Conservation (phyloP, 2,888 invertebrate genomes). For the Homarus gammarus region DNA sequence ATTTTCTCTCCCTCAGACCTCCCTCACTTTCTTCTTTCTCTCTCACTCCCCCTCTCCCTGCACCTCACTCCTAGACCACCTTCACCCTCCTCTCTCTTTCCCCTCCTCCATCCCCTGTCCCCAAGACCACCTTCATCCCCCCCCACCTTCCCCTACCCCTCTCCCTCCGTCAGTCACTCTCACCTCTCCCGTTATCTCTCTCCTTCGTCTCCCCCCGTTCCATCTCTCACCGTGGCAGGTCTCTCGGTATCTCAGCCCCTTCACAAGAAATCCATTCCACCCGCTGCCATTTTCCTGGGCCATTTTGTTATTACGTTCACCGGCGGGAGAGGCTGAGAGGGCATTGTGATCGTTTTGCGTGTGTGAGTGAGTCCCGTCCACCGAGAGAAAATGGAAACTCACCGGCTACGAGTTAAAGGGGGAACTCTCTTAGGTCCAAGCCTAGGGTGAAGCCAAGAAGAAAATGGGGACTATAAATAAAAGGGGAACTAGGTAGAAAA, state of each 20-base stretch:
- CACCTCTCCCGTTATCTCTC: not conserved
- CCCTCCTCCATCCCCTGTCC: not conserved
- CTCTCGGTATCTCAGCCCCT: not conserved
- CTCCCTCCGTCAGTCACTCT: not conserved
- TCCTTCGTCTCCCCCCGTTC: not conserved
- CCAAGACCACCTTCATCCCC: not conserved
- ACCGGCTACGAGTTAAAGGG: too few species aligned
- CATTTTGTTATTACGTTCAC: not conserved
- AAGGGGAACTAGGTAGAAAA: too few species aligned
- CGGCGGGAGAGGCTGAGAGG: not conserved
- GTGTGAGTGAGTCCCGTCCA: not conserved
- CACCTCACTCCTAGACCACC: not conserved
- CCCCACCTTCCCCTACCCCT: not conserved
- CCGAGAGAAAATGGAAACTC: too few species aligned
- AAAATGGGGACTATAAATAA: too few species aligned
- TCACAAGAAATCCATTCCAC: slow-evolving; percentile 4
- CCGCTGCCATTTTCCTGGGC: not conserved
- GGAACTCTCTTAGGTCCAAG: too few species aligned
- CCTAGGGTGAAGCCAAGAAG: too few species aligned
- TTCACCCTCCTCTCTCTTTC: not conserved
- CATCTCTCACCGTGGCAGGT: not conserved
- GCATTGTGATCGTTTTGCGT: not conserved
- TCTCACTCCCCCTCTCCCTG: not conserved
- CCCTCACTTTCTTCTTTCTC: not conserved
- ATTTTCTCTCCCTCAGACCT: not conserved